A percentile compares a stretch with the other conserved stretches of the same genome.
These are phyloP conservation scores for Coryphaenoides rupestris DNA, from an alignment of 2,113 vertebrate genomes.

Conservation along the genomic window DNA sequence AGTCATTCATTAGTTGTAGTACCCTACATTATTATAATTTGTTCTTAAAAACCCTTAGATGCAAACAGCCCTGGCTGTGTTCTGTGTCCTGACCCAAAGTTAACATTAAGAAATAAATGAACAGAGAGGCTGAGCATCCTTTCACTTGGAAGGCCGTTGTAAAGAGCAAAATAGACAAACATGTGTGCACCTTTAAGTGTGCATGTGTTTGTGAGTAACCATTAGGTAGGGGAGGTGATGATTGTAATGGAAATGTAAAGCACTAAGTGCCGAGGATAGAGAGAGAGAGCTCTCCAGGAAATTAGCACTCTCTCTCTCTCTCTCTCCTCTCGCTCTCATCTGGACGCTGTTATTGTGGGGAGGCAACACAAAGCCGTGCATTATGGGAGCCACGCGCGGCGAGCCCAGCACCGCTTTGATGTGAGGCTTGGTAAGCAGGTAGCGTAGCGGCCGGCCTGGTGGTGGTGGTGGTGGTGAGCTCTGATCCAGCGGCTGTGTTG, in stretches of 20 bases:
- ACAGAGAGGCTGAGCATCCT: slow-evolving; percentile 32
- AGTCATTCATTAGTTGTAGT: no score
- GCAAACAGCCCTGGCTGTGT: no score
- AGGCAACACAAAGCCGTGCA: slow-evolving; percentile 75
- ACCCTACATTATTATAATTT: no score
- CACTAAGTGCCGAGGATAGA: slow-evolving; percentile 66
- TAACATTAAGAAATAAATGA: slow-evolving; percentile 49
- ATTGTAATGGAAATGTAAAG: slow-evolving; percentile 75
- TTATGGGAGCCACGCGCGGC: slow-evolving; percentile 46
- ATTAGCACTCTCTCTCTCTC: slow-evolving; percentile 65
- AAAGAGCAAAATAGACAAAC: slow-evolving; percentile 45
- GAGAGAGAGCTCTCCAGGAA: slow-evolving; percentile 54
- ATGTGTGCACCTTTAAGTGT: background rate
- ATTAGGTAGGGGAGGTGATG: slow-evolving; percentile 70
- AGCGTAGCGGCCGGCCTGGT: slow-evolving; percentile 66
- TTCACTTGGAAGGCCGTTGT: slow-evolving; percentile 46
- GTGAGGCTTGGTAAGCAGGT: slow-evolving; percentile 66
- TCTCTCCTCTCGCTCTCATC: slow-evolving; percentile 72
- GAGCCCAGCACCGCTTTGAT: slow-evolving; percentile 71
- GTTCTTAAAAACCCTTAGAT: no score
- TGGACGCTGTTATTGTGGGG: slow-evolving; percentile 75
- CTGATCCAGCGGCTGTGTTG: slow-evolving; percentile 66
- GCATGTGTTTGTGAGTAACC: slow-evolving; percentile 41
- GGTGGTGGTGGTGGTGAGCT: slow-evolving; percentile 59
- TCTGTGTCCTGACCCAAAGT: background rate